Conservation (phyloP, 2,113 vertebrate species). For the Grammomys dolichurus region DNA sequence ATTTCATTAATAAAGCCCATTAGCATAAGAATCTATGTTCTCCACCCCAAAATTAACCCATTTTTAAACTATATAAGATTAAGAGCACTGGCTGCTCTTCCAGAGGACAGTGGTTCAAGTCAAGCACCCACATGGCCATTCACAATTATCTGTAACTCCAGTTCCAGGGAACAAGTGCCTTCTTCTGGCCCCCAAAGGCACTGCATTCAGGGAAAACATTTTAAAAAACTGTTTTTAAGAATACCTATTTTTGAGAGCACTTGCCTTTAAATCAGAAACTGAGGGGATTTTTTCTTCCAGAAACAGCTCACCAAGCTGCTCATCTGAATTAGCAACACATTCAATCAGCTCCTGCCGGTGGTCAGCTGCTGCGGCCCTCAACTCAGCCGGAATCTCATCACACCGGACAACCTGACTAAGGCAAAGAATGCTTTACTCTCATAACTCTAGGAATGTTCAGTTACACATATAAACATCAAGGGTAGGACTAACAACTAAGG, state of each 20-base stretch:
- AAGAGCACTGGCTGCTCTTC: background rate
- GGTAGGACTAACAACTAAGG: background rate
- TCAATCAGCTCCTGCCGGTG: conserved; percentile 95
- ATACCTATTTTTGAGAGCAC: background rate
- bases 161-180: background rate
- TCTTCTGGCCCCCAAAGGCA: background rate
- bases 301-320: conserved; percentile 95
- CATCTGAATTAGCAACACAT: conserved; percentile 95
- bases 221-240: background rate
- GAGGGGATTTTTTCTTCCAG: conserved; percentile 95
- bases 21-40: background rate
- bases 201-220: background rate
- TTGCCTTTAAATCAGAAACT: conserved; percentile 92
- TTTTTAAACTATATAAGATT: background rate
- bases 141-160: too few species aligned
- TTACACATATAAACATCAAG: background rate
- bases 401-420: conserved; percentile 90
- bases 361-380: conserved; percentile 89
- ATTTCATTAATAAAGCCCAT: conserved; percentile 46
- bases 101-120: too few species aligned
- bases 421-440: background rate
- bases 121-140: background rate
- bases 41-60: background rate
- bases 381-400: conserved; percentile 92
- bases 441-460: background rate